Evolutionary conservation across 2,888 invertebrate species (phyloP).

Genomic region (Eulithis testata): DNA sequence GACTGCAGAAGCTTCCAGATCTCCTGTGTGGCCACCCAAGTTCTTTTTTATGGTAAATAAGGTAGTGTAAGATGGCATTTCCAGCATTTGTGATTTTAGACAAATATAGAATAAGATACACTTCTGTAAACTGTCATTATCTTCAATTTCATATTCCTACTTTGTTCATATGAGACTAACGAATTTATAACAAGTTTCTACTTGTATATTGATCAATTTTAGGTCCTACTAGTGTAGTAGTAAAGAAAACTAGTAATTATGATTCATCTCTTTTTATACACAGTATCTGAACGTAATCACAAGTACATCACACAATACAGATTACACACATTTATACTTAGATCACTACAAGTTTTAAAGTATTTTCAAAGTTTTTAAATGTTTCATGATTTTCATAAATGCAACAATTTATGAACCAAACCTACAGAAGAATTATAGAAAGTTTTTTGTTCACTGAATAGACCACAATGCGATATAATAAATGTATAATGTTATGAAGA

Average conservation of each 20-base stretch:
- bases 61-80: conserved; percentile 24
- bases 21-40: no score
- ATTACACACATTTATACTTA: conserved; percentile 27
- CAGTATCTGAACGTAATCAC: conserved; percentile 63
- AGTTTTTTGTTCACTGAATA: no score
- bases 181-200: no score
- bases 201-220: no score
- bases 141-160: not conserved
- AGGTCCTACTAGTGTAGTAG: no score
- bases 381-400: conserved; percentile 1
- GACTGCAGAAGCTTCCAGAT: no score
- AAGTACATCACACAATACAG: conserved; percentile 55
- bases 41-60: conserved; percentile 11
- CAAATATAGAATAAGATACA: conserved; percentile 27
- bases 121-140: conserved; percentile 3
- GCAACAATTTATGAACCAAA: not conserved
- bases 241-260: not conserved
- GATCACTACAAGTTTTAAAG: conserved; percentile 1
- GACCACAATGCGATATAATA: conserved; percentile 11
- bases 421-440: not conserved
- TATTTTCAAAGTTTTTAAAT: not conserved
- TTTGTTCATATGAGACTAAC: no score
- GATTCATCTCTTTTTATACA: conserved; percentile 24
- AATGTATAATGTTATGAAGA: not conserved
- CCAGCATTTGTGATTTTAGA: conserved; percentile 24